Conservation (phyloP, 2,888 invertebrate genomes). For the Ariolimax columbianus region DNA sequence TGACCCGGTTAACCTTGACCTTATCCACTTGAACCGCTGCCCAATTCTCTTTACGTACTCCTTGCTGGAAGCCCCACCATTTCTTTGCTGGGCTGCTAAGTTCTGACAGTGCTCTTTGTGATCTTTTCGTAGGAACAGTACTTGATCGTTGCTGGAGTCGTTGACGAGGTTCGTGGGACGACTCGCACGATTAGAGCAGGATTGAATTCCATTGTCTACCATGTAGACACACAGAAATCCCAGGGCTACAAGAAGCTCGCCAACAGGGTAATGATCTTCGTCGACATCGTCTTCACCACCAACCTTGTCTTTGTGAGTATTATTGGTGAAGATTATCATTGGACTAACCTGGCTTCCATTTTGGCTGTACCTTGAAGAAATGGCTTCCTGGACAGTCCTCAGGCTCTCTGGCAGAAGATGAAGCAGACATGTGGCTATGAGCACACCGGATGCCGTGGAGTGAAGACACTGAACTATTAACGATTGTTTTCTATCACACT, state of each 20-base stretch:
- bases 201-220: conserved; percentile 23
- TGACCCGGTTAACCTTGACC: background rate
- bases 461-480: conserved; percentile 31
- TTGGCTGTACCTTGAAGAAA: conserved; percentile 10
- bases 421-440: conserved; percentile 49
- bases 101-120: background rate
- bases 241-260: conserved; percentile 31
- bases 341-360: background rate
- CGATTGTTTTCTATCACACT: background rate
- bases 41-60: background rate
- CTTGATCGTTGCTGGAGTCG: background rate
- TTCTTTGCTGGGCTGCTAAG: background rate
- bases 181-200: background rate
- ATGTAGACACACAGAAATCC: conserved; percentile 39
- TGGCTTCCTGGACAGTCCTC: conserved; percentile 22
- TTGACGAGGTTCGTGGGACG: too few species aligned
- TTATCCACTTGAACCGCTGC: background rate
- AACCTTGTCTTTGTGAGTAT: background rate
- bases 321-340: background rate
- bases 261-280: conserved; percentile 18
- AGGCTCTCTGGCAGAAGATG: conserved; percentile 49
- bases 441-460: conserved; percentile 49
- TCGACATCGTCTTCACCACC: background rate
- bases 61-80: too few species aligned
- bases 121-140: background rate